phyloP scores from a whole-genome alignment of 2,888 invertebrate genomes.

The Himalopsyche anomala region DNA sequence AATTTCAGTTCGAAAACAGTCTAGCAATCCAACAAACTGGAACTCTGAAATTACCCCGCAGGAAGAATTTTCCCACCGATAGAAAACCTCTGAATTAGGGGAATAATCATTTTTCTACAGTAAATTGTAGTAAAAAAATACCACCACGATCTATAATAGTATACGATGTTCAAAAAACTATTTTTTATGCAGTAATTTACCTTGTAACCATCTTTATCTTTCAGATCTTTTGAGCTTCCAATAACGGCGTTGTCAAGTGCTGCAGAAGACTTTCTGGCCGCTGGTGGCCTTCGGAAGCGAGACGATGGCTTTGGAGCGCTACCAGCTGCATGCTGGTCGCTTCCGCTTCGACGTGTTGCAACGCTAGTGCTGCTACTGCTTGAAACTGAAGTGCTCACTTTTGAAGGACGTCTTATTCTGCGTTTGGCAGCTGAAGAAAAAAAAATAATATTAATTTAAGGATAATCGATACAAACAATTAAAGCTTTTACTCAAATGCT shows the following conservation, averaged over 20 bases:
- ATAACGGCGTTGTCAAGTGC: slow-evolving; percentile 77
- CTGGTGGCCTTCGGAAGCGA: slow-evolving; percentile 80
- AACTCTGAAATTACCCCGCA: no score
- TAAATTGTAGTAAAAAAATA: no score
- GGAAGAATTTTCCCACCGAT: no score
- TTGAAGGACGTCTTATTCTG: slow-evolving; percentile 82
- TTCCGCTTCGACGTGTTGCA: slow-evolving; percentile 65
- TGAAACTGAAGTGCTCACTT: slow-evolving; percentile 78
- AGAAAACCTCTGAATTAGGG: no score
- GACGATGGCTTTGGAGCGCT: slow-evolving; percentile 82
- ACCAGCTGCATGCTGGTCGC: slow-evolving; percentile 74
- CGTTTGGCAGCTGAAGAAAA: slow-evolving; percentile 78
- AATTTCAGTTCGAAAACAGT: no score
- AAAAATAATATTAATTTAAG: slow-evolving; percentile 62
- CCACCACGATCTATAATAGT: no score
- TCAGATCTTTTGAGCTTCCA: slow-evolving; percentile 77
- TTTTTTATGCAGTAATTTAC: slow-evolving; percentile 67
- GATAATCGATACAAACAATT: neutral
- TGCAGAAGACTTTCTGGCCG: slow-evolving; percentile 77
- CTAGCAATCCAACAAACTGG: no score
- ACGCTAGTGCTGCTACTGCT: slow-evolving; percentile 68
- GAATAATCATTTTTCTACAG: no score
- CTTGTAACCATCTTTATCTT: slow-evolving; percentile 85
- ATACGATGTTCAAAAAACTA: neutral
- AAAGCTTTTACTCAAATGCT: no score